phyloP scores from a whole-genome alignment of 2,888 invertebrate species.

The Agrochola litura region DNA sequence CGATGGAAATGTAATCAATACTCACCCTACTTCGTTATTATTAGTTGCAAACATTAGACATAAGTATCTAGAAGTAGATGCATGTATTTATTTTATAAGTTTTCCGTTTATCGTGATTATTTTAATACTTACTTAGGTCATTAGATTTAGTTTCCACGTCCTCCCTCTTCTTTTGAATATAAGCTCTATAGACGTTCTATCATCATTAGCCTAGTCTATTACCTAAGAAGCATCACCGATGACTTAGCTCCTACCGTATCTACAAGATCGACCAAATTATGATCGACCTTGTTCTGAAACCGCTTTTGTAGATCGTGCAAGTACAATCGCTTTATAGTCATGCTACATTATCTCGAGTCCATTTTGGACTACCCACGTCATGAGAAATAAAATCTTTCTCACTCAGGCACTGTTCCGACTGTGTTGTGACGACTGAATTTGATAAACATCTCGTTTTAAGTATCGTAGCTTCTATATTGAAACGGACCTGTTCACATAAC shows the following conservation, averaged over 20 bases:
- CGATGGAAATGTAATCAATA: constrained; percentile 10
- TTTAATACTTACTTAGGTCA: neutral
- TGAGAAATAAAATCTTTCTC: neutral
- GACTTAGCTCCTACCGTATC: neutral
- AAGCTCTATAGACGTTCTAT: neutral
- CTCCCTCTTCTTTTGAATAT: neutral
- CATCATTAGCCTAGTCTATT: neutral
- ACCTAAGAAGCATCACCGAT: neutral
- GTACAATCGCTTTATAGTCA: constrained; percentile 1
- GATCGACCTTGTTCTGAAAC: neutral
- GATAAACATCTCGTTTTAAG: neutral
- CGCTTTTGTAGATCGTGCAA: neutral
- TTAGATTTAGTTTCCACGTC: neutral
- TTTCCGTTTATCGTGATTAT: neutral
- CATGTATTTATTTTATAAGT: constrained; percentile 15
- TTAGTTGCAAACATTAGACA: constrained; percentile 33
- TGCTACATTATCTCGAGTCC: neutral
- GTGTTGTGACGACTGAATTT: neutral
- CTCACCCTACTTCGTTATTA: neutral
- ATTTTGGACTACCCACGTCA: neutral
- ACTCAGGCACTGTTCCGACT: neutral
- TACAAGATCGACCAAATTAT: neutral
- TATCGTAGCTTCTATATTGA: neutral
- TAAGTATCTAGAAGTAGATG: constrained; percentile 21
- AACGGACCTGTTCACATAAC: neutral